phyloP scores from a whole-genome alignment of 2,888 invertebrate species.

The Drosophila ezoana region DNA sequence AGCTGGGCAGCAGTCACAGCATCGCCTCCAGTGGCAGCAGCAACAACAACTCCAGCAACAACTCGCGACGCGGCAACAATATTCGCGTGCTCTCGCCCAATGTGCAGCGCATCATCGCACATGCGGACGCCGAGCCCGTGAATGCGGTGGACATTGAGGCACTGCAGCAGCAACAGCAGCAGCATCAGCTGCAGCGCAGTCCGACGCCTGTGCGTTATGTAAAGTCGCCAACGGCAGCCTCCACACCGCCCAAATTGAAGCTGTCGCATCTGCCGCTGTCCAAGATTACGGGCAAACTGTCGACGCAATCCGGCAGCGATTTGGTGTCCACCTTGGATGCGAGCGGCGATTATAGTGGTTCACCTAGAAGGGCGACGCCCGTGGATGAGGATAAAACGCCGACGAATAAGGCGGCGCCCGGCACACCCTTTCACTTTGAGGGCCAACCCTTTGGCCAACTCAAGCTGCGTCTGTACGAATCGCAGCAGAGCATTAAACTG shows the following conservation, averaged over 20 bases:
- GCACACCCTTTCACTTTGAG: constrained; percentile 77
- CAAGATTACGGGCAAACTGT: constrained; percentile 83
- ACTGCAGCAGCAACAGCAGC: constrained; percentile 69
- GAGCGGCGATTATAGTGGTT: constrained; percentile 68
- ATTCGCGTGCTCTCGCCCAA: constrained; percentile 85
- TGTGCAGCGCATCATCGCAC: constrained; percentile 86
- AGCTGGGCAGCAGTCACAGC: constrained; percentile 64
- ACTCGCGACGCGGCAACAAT: constrained; percentile 76
- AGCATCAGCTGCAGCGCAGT: constrained; percentile 43
- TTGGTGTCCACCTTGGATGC: constrained; percentile 82
- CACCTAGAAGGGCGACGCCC: constrained; percentile 40
- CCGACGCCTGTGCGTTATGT: constrained; percentile 66
- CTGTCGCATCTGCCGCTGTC: constrained; percentile 83
- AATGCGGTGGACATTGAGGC: constrained; percentile 81
- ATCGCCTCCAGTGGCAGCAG: constrained; percentile 54
- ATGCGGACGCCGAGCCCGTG: constrained; percentile 85
- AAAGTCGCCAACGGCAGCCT: constrained; percentile 39
- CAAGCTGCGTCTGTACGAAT: constrained; percentile 58
- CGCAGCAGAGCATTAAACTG: constrained; percentile 68
- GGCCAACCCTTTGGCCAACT: constrained; percentile 56
- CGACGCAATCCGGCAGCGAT: constrained; percentile 83
- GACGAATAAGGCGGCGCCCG: constrained; percentile 71
- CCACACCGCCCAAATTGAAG: constrained; percentile 64
- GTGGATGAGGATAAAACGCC: constrained; percentile 81
- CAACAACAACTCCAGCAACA: constrained; percentile 15